Conservation (phyloP, 2,797 vertebrate species). For the Hipposideros larvatus region DNA sequence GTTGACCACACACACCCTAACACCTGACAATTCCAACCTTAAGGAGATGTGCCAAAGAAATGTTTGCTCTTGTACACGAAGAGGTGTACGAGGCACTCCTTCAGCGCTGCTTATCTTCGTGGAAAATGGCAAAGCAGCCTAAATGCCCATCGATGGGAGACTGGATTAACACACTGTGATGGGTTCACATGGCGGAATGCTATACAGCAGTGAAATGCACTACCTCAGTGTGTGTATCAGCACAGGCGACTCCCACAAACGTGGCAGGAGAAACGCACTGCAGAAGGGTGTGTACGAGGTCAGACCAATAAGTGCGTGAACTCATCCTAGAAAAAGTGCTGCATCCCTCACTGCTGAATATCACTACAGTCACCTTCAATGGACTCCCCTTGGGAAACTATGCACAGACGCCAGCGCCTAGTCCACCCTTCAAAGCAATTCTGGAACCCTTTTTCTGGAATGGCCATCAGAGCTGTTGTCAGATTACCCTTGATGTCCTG, state of each 20-base stretch:
- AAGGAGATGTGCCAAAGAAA: neutral
- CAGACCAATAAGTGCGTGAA: too few species aligned
- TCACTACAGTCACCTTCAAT: too few species aligned
- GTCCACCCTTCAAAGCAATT: too few species aligned
- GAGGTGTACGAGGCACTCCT: accelerated
- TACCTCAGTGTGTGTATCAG: accelerated
- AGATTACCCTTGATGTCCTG: too few species aligned
- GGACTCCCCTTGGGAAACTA: too few species aligned
- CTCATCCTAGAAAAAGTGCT: too few species aligned
- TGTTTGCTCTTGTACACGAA: neutral
- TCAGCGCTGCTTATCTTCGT: accelerated
- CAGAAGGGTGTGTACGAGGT: neutral
- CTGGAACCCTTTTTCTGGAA: too few species aligned
- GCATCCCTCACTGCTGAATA: too few species aligned
- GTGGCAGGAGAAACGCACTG: accelerated
- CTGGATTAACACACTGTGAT: accelerated
- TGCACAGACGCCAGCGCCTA: too few species aligned
- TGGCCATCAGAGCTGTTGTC: too few species aligned
- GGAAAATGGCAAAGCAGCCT: neutral
- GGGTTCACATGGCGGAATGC: accelerated
- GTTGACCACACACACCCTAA: neutral
- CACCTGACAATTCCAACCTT: neutral
- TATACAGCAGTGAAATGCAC: neutral
- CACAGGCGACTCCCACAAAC: accelerated
- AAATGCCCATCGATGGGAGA: neutral